Evolutionary conservation across 2,888 invertebrate species (phyloP).

Genomic region (Pseudococcus longispinus): DNA sequence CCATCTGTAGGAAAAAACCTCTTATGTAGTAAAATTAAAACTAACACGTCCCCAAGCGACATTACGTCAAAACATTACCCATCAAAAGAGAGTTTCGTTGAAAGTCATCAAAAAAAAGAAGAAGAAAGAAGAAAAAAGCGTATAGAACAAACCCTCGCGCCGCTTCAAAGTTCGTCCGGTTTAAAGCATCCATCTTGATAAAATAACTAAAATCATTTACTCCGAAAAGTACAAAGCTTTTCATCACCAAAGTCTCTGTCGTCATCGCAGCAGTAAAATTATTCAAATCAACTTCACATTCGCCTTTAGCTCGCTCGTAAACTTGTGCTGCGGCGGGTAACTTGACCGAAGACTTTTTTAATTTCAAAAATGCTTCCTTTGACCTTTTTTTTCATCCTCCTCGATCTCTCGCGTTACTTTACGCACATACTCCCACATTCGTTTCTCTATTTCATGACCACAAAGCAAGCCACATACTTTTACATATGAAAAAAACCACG

Average conservation of each 20-base stretch:
- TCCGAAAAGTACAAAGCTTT: constrained; percentile 19
- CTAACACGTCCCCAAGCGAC: constrained; percentile 28
- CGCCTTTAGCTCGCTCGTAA: neutral
- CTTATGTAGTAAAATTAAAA: constrained; percentile 22
- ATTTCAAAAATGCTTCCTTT: constrained; percentile 18
- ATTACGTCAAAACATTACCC: constrained; percentile 23
- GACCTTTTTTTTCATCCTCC: neutral
- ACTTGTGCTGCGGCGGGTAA: neutral
- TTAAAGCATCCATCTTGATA: constrained; percentile 27
- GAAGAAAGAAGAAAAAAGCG: neutral
- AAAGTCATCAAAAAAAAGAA: constrained; percentile 6
- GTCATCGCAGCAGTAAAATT: neutral
- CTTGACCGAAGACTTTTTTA: constrained; percentile 25
- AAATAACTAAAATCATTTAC: constrained; percentile 24
- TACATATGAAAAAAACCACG: neutral
- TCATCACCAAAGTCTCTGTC: neutral
- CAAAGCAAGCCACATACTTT: neutral
- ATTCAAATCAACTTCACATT: constrained; percentile 10
- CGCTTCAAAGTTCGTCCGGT: neutral
- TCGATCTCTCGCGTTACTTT: neutral
- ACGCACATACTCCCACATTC: neutral
- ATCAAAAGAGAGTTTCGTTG: constrained; percentile 10
- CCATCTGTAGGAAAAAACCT: neutral
- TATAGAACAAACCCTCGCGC: neutral
- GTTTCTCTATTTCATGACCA: constrained; percentile 16